phyloP scores from a whole-genome alignment of 2,888 invertebrate genomes.

The Ochropleura leucogaster region DNA sequence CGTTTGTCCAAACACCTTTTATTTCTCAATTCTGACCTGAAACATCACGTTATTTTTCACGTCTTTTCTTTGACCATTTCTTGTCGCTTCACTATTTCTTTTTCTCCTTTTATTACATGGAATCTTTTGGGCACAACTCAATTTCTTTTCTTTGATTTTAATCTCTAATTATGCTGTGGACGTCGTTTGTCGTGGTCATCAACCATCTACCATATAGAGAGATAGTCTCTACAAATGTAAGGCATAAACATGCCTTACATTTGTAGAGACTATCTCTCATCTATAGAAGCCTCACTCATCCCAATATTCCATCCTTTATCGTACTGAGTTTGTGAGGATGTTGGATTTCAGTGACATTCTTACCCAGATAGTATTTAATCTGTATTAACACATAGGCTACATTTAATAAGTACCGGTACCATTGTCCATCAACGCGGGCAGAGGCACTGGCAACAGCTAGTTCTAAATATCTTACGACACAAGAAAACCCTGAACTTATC shows the following conservation, averaged over 20 bases:
- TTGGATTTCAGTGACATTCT: too few relatives aligned
- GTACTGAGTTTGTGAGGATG: too few relatives aligned
- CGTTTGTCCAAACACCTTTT: background rate
- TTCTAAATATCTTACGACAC: background rate
- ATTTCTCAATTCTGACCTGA: background rate
- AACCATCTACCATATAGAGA: background rate
- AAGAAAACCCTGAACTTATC: conserved; percentile 41
- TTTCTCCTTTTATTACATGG: background rate
- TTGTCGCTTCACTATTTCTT: background rate
- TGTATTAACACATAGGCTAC: too few relatives aligned
- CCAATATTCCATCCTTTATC: background rate
- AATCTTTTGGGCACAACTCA: background rate
- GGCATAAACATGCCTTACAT: too few relatives aligned
- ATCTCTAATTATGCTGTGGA: background rate
- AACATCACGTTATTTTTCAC: background rate
- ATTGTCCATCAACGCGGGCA: too few relatives aligned
- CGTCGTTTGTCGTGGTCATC: background rate
- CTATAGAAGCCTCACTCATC: too few relatives aligned
- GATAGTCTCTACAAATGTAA: too few relatives aligned
- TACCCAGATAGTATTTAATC: too few relatives aligned
- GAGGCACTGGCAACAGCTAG: too few relatives aligned
- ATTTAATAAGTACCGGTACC: too few relatives aligned
- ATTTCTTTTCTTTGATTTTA: background rate
- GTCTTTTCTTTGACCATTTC: background rate
- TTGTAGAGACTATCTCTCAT: background rate